Evolutionary conservation across 2,888 invertebrate genomes (phyloP).

Genomic region (Leptinotarsa juncta): DNA sequence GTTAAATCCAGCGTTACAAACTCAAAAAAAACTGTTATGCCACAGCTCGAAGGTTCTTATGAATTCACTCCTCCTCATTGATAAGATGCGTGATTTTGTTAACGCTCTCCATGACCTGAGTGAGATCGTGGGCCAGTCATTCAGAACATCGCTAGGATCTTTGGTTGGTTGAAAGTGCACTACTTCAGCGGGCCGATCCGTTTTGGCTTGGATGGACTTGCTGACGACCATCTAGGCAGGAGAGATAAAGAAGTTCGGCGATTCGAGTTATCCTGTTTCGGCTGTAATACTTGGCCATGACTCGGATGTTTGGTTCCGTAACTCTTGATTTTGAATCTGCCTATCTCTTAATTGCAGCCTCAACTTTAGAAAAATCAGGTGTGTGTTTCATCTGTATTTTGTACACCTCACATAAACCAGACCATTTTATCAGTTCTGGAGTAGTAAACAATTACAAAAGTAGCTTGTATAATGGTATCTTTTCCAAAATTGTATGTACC

Average conservation of each 20-base stretch:
- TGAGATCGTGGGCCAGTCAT: slow-evolving; percentile 93
- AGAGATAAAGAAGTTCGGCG: slow-evolving; percentile 92
- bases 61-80: slow-evolving; percentile 93
- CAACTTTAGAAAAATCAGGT: slow-evolving; percentile 82
- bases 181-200: slow-evolving; percentile 94
- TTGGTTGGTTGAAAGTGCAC: slow-evolving; percentile 91
- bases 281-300: slow-evolving; percentile 99
- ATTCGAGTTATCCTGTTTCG: slow-evolving; percentile 89
- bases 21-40: slow-evolving; percentile 39
- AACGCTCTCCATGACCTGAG: slow-evolving; percentile 91
- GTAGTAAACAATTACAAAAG: slow-evolving; percentile 93
- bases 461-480: slow-evolving; percentile 90
- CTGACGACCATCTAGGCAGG: slow-evolving; percentile 93
- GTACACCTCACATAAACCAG: slow-evolving; percentile 85
- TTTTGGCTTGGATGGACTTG: slow-evolving; percentile 92
- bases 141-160: slow-evolving; percentile 92
- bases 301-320: slow-evolving; percentile 99
- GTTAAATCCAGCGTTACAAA: background rate
- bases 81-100: slow-evolving; percentile 98
- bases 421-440: slow-evolving; percentile 96
- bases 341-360: slow-evolving; percentile 84
- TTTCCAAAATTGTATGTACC: slow-evolving; percentile 89
- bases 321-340: slow-evolving; percentile 90
- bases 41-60: slow-evolving; percentile 68
- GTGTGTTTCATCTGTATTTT: slow-evolving; percentile 81